Conservation (phyloP, 2,888 invertebrate species). For the Hofmannophila pseudospretella region DNA sequence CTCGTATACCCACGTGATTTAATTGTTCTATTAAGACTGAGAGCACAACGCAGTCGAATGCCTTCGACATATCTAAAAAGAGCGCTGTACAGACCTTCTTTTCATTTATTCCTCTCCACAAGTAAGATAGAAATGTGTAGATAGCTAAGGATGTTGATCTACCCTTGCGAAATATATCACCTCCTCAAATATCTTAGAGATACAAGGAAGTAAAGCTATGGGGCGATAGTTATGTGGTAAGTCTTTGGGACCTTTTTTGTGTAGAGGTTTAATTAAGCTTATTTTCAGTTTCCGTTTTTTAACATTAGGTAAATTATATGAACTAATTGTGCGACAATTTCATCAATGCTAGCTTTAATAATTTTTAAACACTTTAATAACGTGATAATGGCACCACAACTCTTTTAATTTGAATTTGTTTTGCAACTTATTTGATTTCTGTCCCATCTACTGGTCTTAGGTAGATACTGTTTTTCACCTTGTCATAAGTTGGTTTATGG, state of each 20-base stretch:
- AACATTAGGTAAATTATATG: slow-evolving; percentile 17
- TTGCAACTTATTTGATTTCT: not conserved
- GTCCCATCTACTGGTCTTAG: not conserved
- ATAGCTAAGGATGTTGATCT: slow-evolving; percentile 4
- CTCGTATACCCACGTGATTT: not conserved
- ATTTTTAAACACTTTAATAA: too few species aligned
- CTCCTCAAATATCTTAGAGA: slow-evolving; percentile 21
- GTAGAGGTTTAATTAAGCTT: slow-evolving; percentile 15
- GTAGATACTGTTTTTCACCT: not conserved
- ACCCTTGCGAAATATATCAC: slow-evolving; percentile 9
- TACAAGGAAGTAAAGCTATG: slow-evolving; percentile 16
- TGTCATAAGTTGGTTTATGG: not conserved
- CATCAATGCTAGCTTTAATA: too few species aligned
- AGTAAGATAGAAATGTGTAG: not conserved
- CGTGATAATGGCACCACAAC: slow-evolving; percentile 12
- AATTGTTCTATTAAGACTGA: not conserved
- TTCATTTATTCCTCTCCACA: not conserved
- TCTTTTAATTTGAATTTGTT: slow-evolving; percentile 12
- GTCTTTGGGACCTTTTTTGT: slow-evolving; percentile 14
- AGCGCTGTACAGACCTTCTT: not conserved
- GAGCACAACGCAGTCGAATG: not conserved
- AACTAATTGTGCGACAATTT: slow-evolving; percentile 12
- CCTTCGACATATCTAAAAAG: not conserved
- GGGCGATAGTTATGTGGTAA: slow-evolving; percentile 15
- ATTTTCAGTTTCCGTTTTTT: slow-evolving; percentile 15